phyloP scores from a whole-genome alignment of 1,140 invertebrate genomes.

The Euschistus heros region DNA sequence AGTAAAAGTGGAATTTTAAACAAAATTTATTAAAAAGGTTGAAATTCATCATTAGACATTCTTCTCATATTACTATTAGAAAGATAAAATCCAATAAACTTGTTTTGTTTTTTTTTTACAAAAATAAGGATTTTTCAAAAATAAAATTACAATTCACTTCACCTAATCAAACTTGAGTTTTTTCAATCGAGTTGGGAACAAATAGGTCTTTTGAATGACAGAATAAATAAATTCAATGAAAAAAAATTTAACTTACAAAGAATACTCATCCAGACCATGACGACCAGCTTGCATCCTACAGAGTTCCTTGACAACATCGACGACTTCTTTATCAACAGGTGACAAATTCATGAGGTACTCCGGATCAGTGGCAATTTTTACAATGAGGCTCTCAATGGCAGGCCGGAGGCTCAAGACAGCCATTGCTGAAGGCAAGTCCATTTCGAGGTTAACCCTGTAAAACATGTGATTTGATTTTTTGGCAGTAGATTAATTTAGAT shows the following conservation, averaged over 20 bases:
- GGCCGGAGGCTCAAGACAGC: constrained; percentile 76
- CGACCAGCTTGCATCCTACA: constrained; percentile 63
- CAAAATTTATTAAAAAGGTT: too few relatives aligned
- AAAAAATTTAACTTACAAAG: constrained; percentile 10
- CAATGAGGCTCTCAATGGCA: constrained; percentile 72
- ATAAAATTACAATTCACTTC: too few relatives aligned
- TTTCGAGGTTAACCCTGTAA: constrained; percentile 73
- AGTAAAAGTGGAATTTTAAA: too few relatives aligned
- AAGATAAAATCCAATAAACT: too few relatives aligned
- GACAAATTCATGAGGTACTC: constrained; percentile 49
- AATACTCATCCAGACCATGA: constrained; percentile 35
- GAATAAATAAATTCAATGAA: not conserved
- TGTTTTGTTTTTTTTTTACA: too few relatives aligned
- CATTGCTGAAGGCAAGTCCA: constrained; percentile 65
- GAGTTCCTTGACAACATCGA: constrained; percentile 48
- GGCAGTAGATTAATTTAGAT: too few relatives aligned
- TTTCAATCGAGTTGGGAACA: too few relatives aligned
- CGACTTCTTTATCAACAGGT: constrained; percentile 44
- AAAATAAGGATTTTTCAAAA: too few relatives aligned
- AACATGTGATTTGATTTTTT: constrained; percentile 12
- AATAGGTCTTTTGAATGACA: too few relatives aligned
- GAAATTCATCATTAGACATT: too few relatives aligned
- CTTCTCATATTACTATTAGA: too few relatives aligned
- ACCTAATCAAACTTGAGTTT: too few relatives aligned
- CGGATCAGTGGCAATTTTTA: constrained; percentile 65